Conservation (phyloP, 2,797 vertebrate species). For the Gymnopithys bicolor region DNA sequence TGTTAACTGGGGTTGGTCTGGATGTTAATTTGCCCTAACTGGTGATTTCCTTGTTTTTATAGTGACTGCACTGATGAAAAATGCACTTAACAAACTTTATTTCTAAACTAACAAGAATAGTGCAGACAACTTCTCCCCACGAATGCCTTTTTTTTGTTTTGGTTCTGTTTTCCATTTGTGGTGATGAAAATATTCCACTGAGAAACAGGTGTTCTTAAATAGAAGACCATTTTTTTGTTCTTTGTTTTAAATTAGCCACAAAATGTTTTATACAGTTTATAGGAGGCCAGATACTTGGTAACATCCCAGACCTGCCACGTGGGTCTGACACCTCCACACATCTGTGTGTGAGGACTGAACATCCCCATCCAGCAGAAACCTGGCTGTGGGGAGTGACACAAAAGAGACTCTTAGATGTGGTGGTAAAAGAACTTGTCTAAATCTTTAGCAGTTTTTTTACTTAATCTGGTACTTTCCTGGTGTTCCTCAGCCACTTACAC, state of each 20-base stretch:
- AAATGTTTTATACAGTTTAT: background rate
- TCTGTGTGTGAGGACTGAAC: background rate
- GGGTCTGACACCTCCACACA: background rate
- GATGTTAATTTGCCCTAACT: conserved; percentile 2
- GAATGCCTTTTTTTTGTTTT: background rate
- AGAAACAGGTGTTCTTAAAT: background rate
- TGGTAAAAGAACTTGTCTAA: background rate
- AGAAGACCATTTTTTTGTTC: background rate
- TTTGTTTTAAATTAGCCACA: background rate
- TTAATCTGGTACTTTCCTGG: background rate
- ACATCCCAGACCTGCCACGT: background rate
- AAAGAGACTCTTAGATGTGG: background rate
- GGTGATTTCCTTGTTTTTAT: conserved; percentile 37
- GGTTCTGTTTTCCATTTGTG: background rate
- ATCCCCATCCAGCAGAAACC: background rate
- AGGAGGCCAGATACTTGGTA: background rate
- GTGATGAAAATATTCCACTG: background rate
- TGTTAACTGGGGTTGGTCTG: conserved; percentile 27
- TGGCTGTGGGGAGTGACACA: background rate
- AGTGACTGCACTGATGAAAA: conserved; percentile 39
- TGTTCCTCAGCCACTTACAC: background rate
- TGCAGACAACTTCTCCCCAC: background rate
- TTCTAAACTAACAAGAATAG: background rate
- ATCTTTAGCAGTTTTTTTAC: background rate
- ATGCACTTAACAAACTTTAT: conserved; percentile 1